Base-by-base conservation (phyloP, 2,888 invertebrate genomes). In the Cyrtodaria siliqua region DNA sequence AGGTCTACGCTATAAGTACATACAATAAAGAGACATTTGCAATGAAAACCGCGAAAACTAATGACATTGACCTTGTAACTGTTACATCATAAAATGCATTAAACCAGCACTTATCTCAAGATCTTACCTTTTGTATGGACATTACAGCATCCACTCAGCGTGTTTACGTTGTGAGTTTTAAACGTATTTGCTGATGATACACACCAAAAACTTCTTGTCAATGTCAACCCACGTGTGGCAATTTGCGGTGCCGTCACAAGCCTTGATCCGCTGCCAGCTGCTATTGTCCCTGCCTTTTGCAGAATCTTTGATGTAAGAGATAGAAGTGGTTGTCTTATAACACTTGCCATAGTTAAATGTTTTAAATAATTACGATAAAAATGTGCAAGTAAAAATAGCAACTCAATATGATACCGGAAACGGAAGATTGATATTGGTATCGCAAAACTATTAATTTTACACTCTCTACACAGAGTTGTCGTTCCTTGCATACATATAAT, bases 181-280 rank as follows among this genome's bases (percentile, higher is more conserved):
- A 20, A 14, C 3, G 8, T 18, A 26, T 18, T 38, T 20, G 16
- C 56, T 18, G 29, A 33, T 8, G 27, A 42, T 14, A 56, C 38
- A 56, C 61, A 61, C 55, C 55, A 55, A 4, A 69, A 4, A 29
- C 26, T 24, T 40, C 69, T 42, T 23, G 59, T 52, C 69, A 53
- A 53, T 53, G 56, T 38, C 56, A 61, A 69, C 60, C 69, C 70
- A 70, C 70, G 70, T 70, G 70, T 57, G 56, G 70, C 70, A 42
- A 70, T 55, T 26, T 57, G 57, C 2, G 57, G 67, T 27, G 67
- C 66, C 9, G 66, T 38, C 6, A 67, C 6, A 3, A 44, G n/a
- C 20, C 44, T 16, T 44, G 44, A 12, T 8, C 33, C 33, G 24
- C 3, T 20, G 12, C n/a, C 18, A 2, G 23, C 2, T 9, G 50